These are phyloP conservation scores for Pomatostomus ruficeps DNA, from an alignment of 2,113 vertebrate genomes.

Conservation along the genomic window DNA sequence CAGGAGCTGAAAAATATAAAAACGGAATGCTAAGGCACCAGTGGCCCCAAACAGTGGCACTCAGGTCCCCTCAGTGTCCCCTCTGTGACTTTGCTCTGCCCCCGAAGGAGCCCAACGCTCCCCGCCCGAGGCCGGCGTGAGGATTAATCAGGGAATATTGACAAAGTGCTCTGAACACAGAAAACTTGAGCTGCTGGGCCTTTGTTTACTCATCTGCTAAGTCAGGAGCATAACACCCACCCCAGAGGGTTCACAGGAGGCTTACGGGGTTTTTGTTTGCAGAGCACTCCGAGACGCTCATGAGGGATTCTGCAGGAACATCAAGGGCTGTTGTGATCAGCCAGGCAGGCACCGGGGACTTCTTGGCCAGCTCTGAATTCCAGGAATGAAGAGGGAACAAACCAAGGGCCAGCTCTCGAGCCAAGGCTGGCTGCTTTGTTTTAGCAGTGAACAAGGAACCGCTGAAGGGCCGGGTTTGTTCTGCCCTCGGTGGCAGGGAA, in stretches of 20 bases:
- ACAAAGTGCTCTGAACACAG: not conserved
- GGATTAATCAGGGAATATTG: not conserved
- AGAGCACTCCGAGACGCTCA: not conserved
- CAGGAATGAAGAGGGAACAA: not conserved
- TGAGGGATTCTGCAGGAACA: not conserved
- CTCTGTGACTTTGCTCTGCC: not conserved
- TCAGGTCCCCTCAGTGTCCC: not conserved
- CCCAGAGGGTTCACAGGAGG: not conserved
- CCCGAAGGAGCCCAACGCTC: not conserved
- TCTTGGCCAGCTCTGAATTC: not conserved
- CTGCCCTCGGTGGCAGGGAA: too few species aligned
- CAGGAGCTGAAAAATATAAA: too few species aligned
- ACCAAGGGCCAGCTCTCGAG: not conserved
- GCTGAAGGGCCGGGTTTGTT: not conserved
- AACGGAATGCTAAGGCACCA: too few species aligned
- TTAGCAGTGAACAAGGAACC: not conserved
- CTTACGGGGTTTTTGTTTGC: conserved; percentile 35
- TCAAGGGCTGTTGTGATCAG: not conserved
- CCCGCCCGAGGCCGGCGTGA: not conserved
- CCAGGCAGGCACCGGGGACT: not conserved
- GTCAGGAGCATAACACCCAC: not conserved
- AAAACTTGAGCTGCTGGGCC: not conserved
- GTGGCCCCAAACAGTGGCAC: fast-evolving
- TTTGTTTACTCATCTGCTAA: conserved; percentile 41
- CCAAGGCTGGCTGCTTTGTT: not conserved